Base-by-base conservation (phyloP, 2,888 invertebrate species). In the Cheilosia variabilis region DNA sequence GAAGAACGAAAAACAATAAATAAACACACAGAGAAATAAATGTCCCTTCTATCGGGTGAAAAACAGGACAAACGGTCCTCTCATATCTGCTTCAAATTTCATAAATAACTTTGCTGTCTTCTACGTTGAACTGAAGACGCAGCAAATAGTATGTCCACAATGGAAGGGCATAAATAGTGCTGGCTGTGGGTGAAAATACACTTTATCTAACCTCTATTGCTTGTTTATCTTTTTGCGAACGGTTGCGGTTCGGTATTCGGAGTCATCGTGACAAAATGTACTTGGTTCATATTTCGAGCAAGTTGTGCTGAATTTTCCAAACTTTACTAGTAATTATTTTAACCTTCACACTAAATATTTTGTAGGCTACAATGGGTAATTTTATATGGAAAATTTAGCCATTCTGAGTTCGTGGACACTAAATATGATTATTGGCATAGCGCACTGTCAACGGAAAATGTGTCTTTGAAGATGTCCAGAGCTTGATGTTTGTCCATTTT, bases 61-160 rank as follows among this genome's bases (percentile, higher is more conserved):
- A 17, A 24, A 27, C 24, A 37, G 63, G 37, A 52, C 34, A 37
- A 45, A 65, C 22, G 9, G 15, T 52, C 50, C 34, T 50, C 22
- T 65, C n/a, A 24, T 65, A 65, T 65, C 50, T 52, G 52, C 41
- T 65, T 65, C 52, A 24, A 65, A 65, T 65, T 65, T 52, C 52
- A 65, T 52, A 52, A 65, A 65, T 52, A 65, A 52, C 52, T 65
- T 52, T 43, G 15, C 31, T 47, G 0, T 41, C 31, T 45, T 62
- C 1, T 27, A 0, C 37, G 52, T 65, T 65, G 65, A 50, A 37
- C 50, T 52, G 50, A 52, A 52, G 22, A 65, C 37, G 65, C 22
- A 37, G 52, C 50, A 65, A n/a, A 27, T 27, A 27, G 27, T 27
- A 1, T 27, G 27, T 27, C 27, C 34, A 50, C 50, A 24, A 52